These are phyloP conservation scores for Malurus melanocephalus DNA, from an alignment of 2,113 vertebrate genomes.

Conservation along the genomic window DNA sequence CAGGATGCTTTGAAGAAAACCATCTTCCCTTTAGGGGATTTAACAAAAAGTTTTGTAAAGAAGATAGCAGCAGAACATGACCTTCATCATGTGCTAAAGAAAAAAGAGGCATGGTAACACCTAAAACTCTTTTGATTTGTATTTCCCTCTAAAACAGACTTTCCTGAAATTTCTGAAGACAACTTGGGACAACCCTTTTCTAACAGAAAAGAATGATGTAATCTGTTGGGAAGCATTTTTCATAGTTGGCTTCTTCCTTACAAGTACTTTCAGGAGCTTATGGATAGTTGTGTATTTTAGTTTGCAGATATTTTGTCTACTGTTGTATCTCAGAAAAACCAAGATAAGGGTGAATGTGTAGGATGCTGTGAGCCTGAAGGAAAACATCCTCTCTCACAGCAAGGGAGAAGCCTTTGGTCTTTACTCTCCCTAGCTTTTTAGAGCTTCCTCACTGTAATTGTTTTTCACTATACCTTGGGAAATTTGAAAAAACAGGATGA, in stretches of 20 bases:
- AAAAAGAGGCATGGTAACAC: constrained; percentile 87
- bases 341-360: background rate
- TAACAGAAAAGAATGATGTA: background rate
- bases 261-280: background rate
- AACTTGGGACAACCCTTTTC: background rate
- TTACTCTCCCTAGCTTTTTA: background rate
- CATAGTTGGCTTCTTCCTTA: background rate
- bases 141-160: background rate
- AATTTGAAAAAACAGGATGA: background rate
- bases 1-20: constrained; percentile 87
- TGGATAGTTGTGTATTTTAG: background rate
- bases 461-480: background rate
- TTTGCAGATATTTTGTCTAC: background rate
- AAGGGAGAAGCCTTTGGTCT: background rate
- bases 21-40: constrained; percentile 91
- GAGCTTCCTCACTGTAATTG: background rate
- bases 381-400: background rate
- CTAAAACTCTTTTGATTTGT: constrained; percentile 21
- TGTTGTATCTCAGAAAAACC: background rate
- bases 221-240: background rate
- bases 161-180: background rate
- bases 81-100: constrained; percentile 88
- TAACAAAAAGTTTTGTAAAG: constrained; percentile 90
- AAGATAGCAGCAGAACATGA: constrained; percentile 89
- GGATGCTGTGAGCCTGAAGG: background rate